These are phyloP conservation scores for Tapirus terrestris DNA, from an alignment of 2,113 vertebrate genomes.

Conservation along the genomic window DNA sequence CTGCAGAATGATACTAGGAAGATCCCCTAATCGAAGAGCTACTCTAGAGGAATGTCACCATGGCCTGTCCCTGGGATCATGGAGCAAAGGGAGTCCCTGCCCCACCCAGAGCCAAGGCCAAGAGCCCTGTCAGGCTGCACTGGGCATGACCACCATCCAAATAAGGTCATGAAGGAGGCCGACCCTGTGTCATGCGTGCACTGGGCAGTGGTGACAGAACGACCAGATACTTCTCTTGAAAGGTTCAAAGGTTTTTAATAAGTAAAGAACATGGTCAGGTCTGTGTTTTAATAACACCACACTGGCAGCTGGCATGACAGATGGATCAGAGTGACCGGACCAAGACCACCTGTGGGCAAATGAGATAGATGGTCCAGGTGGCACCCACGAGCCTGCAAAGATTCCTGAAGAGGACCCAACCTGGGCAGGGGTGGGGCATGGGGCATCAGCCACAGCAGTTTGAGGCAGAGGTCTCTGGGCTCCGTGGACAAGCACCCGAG, in stretches of 20 bases:
- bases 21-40: not conserved
- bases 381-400: not conserved
- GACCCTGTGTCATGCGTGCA: not conserved
- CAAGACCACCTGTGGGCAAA: not conserved
- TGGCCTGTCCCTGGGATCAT: not conserved
- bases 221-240: not conserved
- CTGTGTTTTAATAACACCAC: not conserved
- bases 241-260: not conserved
- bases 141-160: not conserved
- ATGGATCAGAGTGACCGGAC: not conserved
- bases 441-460: not conserved
- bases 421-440: accelerated
- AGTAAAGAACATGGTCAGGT: not conserved
- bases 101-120: not conserved
- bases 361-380: not conserved
- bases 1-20: too few species aligned
- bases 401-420: not conserved
- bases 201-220: not conserved
- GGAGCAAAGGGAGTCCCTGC: not conserved
- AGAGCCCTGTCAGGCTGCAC: not conserved
- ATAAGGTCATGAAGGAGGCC: not conserved
- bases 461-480: not conserved
- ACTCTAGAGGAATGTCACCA: not conserved
- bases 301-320: not conserved
- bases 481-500: not conserved